phyloP scores from a whole-genome alignment of 2,113 vertebrate genomes.

The Phalacrocorax pelagicus region DNA sequence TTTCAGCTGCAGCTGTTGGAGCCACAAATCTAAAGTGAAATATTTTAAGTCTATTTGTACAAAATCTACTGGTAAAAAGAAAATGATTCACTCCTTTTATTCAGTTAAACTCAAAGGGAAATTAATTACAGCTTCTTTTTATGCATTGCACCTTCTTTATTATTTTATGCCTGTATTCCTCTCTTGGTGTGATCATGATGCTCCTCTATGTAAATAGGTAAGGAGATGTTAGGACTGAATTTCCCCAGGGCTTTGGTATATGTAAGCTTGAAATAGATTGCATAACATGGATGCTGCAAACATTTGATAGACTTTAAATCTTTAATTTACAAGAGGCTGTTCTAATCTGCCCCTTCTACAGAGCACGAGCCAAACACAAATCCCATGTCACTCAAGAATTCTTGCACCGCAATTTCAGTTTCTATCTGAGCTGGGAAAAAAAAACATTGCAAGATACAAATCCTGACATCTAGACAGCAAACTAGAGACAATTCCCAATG shows the following conservation, averaged over 20 bases:
- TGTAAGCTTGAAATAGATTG: not conserved
- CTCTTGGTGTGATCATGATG: not conserved
- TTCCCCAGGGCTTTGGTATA: not conserved
- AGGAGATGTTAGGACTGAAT: not conserved
- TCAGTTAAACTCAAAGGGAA: conserved; percentile 2
- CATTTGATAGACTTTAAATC: not conserved
- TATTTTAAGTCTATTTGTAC: conserved; percentile 44
- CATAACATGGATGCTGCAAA: not conserved
- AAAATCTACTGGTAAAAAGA: conserved; percentile 23
- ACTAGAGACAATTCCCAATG: not conserved
- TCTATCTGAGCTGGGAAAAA: not conserved
- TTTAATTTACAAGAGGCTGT: not conserved
- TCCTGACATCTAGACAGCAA: not conserved
- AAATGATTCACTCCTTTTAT: conserved; percentile 18
- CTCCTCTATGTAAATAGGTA: not conserved
- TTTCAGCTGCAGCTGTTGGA: conserved; percentile 67
- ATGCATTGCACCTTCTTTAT: not conserved
- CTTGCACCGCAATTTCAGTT: not conserved
- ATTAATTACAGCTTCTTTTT: not conserved
- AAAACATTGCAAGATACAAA: not conserved
- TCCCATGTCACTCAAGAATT: not conserved
- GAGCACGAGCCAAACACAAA: not conserved
- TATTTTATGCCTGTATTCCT: not conserved
- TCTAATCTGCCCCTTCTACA: not conserved
- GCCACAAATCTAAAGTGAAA: conserved; percentile 61